Evolutionary conservation across 2,888 invertebrate genomes (phyloP).

Genomic region (Psylliodes chrysocephalus): DNA sequence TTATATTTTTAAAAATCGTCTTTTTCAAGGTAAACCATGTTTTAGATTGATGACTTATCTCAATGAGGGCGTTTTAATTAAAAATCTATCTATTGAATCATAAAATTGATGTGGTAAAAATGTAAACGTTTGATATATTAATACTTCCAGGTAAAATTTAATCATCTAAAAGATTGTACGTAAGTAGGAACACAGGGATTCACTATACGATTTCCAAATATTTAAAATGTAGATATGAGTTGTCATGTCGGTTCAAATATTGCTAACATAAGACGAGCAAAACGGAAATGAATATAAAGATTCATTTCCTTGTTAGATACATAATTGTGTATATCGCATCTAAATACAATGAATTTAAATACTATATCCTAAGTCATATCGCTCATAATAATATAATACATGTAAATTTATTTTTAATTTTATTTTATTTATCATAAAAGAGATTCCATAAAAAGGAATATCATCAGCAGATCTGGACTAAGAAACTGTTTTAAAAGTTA

Average conservation of each 20-base stretch:
- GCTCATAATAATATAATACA: too few species aligned
- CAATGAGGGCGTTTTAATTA: neutral
- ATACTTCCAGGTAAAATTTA: conserved; percentile 14
- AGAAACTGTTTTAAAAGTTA: too few species aligned
- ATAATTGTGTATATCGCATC: too few species aligned
- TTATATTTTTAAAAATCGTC: too few species aligned
- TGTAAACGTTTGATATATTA: neutral
- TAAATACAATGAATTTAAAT: too few species aligned
- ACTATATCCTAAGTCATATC: too few species aligned
- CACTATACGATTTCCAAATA: conserved; percentile 9
- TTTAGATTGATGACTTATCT: too few species aligned
- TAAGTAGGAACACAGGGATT: conserved; percentile 7
- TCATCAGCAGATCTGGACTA: too few species aligned
- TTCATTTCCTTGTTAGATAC: neutral
- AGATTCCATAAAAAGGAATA: too few species aligned
- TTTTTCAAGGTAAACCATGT: too few species aligned
- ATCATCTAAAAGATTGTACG: neutral
- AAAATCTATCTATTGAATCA: conserved; percentile 14
- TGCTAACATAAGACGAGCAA: neutral
- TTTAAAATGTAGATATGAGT: neutral
- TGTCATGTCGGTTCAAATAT: neutral
- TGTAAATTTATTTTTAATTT: too few species aligned
- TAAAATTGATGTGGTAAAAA: conserved; percentile 6
- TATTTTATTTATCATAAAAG: too few species aligned
- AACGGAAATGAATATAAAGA: conserved; percentile 10